A percentile compares a stretch with the other conserved stretches of the same genome.
These are phyloP conservation scores for Platycercus adscitus DNA, from an alignment of 2,113 vertebrate species.

Conservation along the genomic window DNA sequence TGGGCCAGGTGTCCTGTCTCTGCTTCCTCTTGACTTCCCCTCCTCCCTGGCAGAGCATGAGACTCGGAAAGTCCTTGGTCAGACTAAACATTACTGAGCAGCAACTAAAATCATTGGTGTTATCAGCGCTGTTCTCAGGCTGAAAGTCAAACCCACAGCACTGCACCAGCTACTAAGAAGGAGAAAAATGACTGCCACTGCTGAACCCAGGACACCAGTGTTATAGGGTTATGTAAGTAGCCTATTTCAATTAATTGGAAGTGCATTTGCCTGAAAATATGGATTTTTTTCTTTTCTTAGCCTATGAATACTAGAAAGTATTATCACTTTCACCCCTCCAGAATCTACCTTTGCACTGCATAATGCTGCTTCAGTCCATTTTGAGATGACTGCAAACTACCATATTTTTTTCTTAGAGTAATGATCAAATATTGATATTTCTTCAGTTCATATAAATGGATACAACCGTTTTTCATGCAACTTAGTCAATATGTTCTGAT, in stretches of 20 bases:
- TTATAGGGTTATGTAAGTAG: slow-evolving; percentile 15
- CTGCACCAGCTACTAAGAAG: too few species aligned
- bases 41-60: too few species aligned
- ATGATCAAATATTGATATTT: slow-evolving; percentile 83
- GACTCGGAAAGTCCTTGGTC: too few species aligned
- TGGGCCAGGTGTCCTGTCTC: too few species aligned
- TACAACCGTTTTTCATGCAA: slow-evolving; percentile 69
- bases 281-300: slow-evolving; percentile 72
- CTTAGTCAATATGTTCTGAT: slow-evolving; percentile 79
- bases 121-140: too few species aligned
- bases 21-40: too few species aligned
- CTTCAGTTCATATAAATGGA: slow-evolving; percentile 77
- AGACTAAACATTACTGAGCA: too few species aligned
- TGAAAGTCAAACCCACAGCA: too few species aligned
- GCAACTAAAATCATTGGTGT: too few species aligned
- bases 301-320: slow-evolving; percentile 48
- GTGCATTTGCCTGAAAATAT: slow-evolving; percentile 57
- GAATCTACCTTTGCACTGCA: slow-evolving; percentile 60
- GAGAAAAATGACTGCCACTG: too few species aligned
- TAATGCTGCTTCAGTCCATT: slow-evolving; percentile 71
- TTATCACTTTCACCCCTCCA: slow-evolving; percentile 63
- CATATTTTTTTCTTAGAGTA: slow-evolving; percentile 74
- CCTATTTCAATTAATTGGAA: slow-evolving; percentile 61
- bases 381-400: slow-evolving; percentile 76
- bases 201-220: neutral